Evolutionary conservation across 1,140 invertebrate species (phyloP), one percentile per base, ranked within the genome.

Genomic region (Microplitis demolitor): DNA sequence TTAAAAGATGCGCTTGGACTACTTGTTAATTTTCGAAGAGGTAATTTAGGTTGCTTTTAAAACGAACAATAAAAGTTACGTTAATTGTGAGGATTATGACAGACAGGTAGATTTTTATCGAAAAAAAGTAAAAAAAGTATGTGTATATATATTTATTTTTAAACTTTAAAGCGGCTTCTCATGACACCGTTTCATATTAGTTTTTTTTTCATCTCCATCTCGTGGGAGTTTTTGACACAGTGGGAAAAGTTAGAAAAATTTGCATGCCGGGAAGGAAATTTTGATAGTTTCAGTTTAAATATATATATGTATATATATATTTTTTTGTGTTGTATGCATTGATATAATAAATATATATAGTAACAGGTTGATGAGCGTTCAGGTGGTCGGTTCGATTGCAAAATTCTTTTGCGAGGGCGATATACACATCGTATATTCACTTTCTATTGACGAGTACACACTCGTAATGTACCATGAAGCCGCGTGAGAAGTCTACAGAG

Each of bases 331-430:
- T 14, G n/a, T 24, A 3, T 16, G 4, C n/a, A 16, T 56, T 56
- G 53, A 56, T 56, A 24, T 56, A 56, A 45, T 45, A 45, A 45
- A 45, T 45, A n/a, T 50, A 11, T 6, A 66, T 6, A 31, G 63
- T 39, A 50, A 37, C 50, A 58, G 13, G 50, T 71, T 37, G 70
- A 72, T 72, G 70, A n/a, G 51, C 70, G 63, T 66, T 72, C 70
- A 67, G 45, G 16, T 66, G 71, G 37, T 60, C 37, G 56, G 53
- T 16, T 54, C 63, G 37, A 67, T 72, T 71, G 50, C 64, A 60
- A 68, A 68, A 68, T 68, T 6, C 45, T 6, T 33, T 13, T 50
- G 35, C 33, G 50, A 67, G 66, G 66, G 54, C 51, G 54, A 68
- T 68, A 68, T 68, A 68, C 34, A 39, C 14, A 39, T 11, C 6